phyloP scores from a whole-genome alignment of 2,888 invertebrate genomes.

The Trilocha varians region DNA sequence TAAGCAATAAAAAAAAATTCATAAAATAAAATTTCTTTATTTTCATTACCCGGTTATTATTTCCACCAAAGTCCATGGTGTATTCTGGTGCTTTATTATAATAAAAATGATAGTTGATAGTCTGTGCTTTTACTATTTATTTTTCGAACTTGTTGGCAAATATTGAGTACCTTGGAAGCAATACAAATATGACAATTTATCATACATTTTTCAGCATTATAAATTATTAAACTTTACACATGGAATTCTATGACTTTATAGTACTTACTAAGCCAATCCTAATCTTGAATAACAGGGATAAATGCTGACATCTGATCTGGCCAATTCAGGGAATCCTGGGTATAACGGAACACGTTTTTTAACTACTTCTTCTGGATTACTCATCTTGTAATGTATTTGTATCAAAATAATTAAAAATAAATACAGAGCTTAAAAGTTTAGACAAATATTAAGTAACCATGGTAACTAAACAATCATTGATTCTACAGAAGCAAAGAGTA shows the following conservation, averaged over 20 bases:
- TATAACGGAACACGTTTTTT: conserved; percentile 46
- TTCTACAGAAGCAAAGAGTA: no score
- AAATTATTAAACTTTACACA: background rate
- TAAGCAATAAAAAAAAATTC: no score
- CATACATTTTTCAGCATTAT: background rate
- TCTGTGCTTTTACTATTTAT: no score
- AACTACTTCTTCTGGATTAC: conserved; percentile 15
- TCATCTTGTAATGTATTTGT: conserved; percentile 12
- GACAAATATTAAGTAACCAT: background rate
- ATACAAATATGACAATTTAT: background rate
- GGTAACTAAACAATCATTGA: background rate
- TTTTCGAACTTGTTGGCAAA: no score
- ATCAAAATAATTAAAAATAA: conserved; percentile 4
- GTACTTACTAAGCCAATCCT: conserved; percentile 76
- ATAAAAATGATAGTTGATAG: no score
- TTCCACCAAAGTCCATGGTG: no score
- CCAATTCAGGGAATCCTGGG: conserved; percentile 68
- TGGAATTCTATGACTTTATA: background rate
- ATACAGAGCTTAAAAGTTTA: no score
- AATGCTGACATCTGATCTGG: conserved; percentile 74
- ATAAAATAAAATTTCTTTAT: no score
- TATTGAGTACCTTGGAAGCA: no score
- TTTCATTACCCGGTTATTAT: no score
- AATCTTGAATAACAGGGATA: conserved; percentile 75
- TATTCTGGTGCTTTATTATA: no score